Base-by-base conservation (phyloP, 2,797 vertebrate genomes). In the Triplophysa bombifrons region DNA sequence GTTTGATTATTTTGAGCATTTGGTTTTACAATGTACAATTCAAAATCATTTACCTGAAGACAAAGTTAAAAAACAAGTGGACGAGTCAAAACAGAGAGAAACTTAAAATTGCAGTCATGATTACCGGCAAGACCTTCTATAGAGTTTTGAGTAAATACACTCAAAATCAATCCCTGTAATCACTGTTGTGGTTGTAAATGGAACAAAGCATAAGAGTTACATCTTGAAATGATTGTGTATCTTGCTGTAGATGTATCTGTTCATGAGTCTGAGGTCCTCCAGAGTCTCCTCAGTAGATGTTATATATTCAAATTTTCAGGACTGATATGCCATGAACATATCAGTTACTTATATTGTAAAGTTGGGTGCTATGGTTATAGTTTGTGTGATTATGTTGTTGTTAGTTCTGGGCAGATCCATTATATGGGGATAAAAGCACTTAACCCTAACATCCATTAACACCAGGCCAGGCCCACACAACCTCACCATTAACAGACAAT, bases 381-480 rank as follows among this genome's bases (percentile, higher is more conserved):
- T 13, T 4, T 68, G 64, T 58, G 11, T 46, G 13, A 68, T 68
- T 38, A 13, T 17, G 64, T 67, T 67, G 44, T 22, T 76, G 20
- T 30, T 4, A 20, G 67, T 25, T 51, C 19, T 22, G 14, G 38
- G 53, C 19, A 63, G 41, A 50, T 13, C 11, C 44, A 74, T 74
- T 68, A 76, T 16, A 53, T 68, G 65, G 58, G 65, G 38, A 76
- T 68, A 13, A 34, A 22, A 76, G 65, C 53, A 69, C 53, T 76
- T 76, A 76, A 27, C n/a, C 20, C 20, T 27, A 48, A 68, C 65
- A 68, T 48, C 65, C 65, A 68, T 68, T 76, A 68, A 76, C 53
- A 68, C 25, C 53, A 58, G 53, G 27, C 64, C 65, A 46, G 55
- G 30, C 67, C 41, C 64, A 67, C 22, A 61, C 25, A 61, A 58